phyloP scores from a whole-genome alignment of 2,113 vertebrate species.

The Salvator merianae region DNA sequence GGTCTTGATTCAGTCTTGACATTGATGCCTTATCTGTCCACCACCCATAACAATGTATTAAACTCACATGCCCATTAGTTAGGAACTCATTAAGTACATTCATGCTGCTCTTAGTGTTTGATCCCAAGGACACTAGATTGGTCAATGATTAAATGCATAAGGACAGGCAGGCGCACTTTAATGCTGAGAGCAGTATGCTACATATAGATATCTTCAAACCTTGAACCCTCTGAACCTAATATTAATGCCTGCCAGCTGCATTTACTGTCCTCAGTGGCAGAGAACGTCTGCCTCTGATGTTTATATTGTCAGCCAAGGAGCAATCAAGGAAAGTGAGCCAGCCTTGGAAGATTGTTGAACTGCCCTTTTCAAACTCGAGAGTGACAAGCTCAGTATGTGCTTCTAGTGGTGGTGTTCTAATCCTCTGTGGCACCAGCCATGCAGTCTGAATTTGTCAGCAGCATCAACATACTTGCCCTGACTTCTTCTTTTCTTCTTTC shows the following conservation, averaged over 20 bases:
- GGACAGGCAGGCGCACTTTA: background rate
- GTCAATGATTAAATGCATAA: background rate
- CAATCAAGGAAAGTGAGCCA: background rate
- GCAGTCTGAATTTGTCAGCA: background rate
- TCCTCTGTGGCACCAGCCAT: background rate
- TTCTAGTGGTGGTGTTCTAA: background rate
- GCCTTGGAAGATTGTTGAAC: background rate
- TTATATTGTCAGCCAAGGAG: background rate
- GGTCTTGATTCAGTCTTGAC: background rate
- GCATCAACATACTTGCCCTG: too few relatives aligned
- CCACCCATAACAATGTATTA: background rate
- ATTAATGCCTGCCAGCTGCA: background rate
- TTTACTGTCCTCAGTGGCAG: background rate
- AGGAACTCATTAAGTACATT: background rate
- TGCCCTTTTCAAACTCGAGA: slow-evolving; percentile 25
- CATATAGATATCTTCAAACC: background rate
- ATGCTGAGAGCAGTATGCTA: background rate
- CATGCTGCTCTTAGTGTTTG: background rate
- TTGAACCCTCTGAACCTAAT: background rate
- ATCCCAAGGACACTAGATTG: background rate
- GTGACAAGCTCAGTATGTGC: background rate
- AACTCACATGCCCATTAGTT: background rate
- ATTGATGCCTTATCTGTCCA: slow-evolving; percentile 1
- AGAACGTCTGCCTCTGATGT: background rate
- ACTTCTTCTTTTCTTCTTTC: background rate